These are phyloP conservation scores for Protobothrops mucrosquamatus DNA, from an alignment of 2,113 vertebrate species.

Conservation along the genomic window DNA sequence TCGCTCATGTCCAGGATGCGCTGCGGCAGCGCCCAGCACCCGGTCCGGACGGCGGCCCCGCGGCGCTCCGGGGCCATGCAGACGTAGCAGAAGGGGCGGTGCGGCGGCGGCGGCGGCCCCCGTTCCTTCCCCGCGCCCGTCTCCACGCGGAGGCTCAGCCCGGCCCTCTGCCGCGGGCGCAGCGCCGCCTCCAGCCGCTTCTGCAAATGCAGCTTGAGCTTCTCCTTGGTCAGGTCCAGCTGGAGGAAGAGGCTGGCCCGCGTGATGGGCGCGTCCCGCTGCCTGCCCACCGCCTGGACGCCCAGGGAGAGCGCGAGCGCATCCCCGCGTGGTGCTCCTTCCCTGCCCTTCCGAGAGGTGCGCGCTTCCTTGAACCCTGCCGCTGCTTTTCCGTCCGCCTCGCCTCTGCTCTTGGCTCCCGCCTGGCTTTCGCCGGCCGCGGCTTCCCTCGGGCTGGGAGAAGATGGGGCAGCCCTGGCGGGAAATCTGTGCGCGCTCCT, in stretches of 20 bases:
- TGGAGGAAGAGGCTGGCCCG: not conserved
- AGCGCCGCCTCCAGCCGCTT: not conserved
- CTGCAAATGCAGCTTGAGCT: not conserved
- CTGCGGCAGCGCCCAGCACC: slow-evolving; percentile 11
- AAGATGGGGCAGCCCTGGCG: not conserved
- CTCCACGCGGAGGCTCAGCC: not conserved
- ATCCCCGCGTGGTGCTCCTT: not conserved
- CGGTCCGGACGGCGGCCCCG: not conserved
- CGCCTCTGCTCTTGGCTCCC: not conserved
- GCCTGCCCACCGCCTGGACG: not conserved
- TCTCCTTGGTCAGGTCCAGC: not conserved
- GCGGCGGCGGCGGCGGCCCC: not conserved
- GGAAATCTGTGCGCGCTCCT: not conserved
- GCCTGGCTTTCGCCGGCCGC: not conserved
- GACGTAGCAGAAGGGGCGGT: slow-evolving; percentile 1
- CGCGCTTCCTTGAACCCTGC: not conserved
- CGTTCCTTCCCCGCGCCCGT: not conserved
- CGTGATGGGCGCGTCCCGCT: not conserved
- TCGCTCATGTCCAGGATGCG: slow-evolving; percentile 12
- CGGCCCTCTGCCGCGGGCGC: not conserved
- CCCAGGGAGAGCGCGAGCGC: not conserved
- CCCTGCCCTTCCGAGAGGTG: not conserved
- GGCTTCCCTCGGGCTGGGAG: too few species aligned
- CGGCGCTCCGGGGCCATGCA: not conserved
- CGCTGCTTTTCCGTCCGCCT: not conserved